phyloP scores from a whole-genome alignment of 2,888 invertebrate species.

The Diloba caeruleocephala region DNA sequence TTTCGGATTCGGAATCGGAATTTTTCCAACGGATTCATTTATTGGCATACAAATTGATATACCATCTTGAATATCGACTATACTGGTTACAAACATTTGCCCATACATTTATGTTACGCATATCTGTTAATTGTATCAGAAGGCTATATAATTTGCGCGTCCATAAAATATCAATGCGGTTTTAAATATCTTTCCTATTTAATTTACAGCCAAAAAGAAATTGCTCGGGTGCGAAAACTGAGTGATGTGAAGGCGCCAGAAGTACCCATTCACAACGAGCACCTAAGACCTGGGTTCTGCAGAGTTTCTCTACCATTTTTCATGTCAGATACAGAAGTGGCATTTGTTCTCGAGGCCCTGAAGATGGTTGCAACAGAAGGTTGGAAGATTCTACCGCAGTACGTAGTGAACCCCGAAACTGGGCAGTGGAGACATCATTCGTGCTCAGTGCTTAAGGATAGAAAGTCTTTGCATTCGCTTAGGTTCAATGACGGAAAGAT shows the following conservation, averaged over 20 bases:
- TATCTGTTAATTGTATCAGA: slow-evolving; percentile 57
- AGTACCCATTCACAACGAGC: slow-evolving; percentile 89
- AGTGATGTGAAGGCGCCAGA: slow-evolving; percentile 82
- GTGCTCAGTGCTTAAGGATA: slow-evolving; percentile 93
- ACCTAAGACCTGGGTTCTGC: slow-evolving; percentile 95
- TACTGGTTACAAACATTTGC: slow-evolving; percentile 48
- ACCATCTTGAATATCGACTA: slow-evolving; percentile 12
- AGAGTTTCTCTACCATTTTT: slow-evolving; percentile 96
- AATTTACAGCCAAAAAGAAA: slow-evolving; percentile 82
- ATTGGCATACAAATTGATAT: slow-evolving; percentile 26
- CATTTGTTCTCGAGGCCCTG: slow-evolving; percentile 94
- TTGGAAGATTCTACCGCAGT: slow-evolving; percentile 96
- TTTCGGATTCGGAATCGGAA: slow-evolving; percentile 17
- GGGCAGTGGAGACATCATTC: slow-evolving; percentile 97
- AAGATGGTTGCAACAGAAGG: slow-evolving; percentile 96
- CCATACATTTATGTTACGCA: slow-evolving; percentile 42
- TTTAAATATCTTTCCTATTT: slow-evolving; percentile 41
- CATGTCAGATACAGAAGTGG: slow-evolving; percentile 93
- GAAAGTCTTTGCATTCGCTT: slow-evolving; percentile 94
- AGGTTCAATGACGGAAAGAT: slow-evolving; percentile 93
- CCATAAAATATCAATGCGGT: slow-evolving; percentile 38
- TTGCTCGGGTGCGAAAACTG: slow-evolving; percentile 78
- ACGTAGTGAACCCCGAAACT: slow-evolving; percentile 95
- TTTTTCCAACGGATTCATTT: slow-evolving; percentile 17
- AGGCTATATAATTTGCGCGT: slow-evolving; percentile 54